Evolutionary conservation across 2,797 vertebrate species (phyloP).

Genomic region (Mormyrus hasselquistii): DNA sequence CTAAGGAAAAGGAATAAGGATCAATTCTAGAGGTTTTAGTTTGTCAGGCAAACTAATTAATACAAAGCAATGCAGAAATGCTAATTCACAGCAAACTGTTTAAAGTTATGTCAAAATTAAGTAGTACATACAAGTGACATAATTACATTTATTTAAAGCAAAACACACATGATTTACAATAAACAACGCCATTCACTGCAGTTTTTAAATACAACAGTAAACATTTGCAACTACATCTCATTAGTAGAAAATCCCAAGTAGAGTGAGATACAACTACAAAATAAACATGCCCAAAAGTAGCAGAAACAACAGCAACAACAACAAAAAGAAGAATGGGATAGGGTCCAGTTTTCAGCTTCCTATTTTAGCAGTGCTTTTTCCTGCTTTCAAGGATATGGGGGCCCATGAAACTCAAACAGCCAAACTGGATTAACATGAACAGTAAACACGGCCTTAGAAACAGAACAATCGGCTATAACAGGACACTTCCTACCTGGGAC

Average conservation of each 20-base stretch:
- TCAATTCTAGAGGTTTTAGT: neutral
- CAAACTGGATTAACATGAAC: neutral
- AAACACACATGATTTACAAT: neutral
- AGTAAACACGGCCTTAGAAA: neutral
- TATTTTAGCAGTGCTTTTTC: neutral
- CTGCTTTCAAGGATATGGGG: neutral
- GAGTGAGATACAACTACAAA: neutral
- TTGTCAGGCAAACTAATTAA: neutral
- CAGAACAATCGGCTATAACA: neutral
- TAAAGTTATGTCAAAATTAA: neutral
- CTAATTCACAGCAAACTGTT: neutral
- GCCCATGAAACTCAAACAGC: neutral
- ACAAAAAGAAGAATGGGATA: neutral
- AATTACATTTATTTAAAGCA: neutral
- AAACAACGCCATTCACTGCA: neutral
- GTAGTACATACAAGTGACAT: neutral
- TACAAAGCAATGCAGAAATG: neutral
- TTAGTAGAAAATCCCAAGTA: neutral
- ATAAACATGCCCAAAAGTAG: neutral
- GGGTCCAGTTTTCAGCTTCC: neutral
- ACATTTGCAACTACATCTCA: neutral
- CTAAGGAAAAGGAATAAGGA: neutral
- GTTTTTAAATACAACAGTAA: neutral
- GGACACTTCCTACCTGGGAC: neutral
- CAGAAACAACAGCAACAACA: neutral